phyloP scores from a whole-genome alignment of 2,113 vertebrate species.

The Pantherophis guttatus region DNA sequence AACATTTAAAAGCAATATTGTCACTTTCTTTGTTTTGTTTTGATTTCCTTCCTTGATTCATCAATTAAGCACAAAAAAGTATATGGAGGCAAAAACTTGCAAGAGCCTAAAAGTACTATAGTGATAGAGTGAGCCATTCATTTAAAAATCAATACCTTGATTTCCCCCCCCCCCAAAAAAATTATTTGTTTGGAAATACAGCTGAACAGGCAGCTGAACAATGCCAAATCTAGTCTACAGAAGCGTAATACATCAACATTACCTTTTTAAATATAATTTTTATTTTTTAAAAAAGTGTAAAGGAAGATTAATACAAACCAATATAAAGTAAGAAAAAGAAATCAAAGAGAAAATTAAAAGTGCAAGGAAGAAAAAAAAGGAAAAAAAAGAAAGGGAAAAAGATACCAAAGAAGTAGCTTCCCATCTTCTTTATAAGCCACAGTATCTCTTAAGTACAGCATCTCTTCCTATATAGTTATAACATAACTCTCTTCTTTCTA shows the following conservation, averaged over 20 bases:
- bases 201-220: not conserved
- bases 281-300: not conserved
- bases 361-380: not conserved
- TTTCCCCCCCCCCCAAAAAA: not conserved
- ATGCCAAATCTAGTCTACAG: not conserved
- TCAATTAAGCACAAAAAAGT: not conserved
- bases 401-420: not conserved
- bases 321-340: not conserved
- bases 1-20: not conserved
- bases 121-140: not conserved
- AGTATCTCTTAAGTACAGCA: not conserved
- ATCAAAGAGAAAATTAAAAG: not conserved
- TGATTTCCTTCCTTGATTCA: not conserved
- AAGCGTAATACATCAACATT: not conserved
- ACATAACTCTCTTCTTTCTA: not conserved
- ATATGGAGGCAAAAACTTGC: not conserved
- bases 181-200: not conserved
- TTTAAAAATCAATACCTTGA: not conserved
- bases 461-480: not conserved
- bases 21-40: not conserved
- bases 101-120: not conserved
- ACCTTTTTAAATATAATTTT: not conserved
- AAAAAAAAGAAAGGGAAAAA: not conserved
- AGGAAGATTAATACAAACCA: not conserved
- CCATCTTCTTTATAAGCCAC: not conserved